These are phyloP conservation scores for Acrocephalus kingi DNA, from an alignment of 2,113 vertebrate species.

Conservation along the genomic window DNA sequence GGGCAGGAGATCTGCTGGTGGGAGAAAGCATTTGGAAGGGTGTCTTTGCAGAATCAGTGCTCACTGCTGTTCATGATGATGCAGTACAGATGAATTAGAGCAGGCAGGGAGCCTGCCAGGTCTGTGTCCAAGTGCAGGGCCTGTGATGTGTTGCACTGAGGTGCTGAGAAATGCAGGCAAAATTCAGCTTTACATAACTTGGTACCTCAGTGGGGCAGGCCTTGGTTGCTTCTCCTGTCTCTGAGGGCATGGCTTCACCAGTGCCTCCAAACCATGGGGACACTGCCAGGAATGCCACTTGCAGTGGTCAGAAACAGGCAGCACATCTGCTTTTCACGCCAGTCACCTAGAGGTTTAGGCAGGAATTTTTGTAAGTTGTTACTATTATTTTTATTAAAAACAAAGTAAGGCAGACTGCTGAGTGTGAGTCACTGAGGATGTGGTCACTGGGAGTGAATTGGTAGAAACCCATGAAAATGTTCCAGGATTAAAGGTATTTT, in stretches of 20 bases:
- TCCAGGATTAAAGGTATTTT: neutral
- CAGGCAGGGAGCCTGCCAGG: neutral
- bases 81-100: accelerated
- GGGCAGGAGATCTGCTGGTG: neutral
- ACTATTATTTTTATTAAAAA: neutral
- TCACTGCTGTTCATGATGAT: neutral
- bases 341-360: neutral
- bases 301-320: neutral
- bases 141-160: neutral
- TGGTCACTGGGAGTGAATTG: neutral
- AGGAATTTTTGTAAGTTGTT: neutral
- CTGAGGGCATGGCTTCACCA: neutral
- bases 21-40: neutral
- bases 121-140: neutral
- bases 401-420: neutral
- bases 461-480: neutral
- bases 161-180: neutral
- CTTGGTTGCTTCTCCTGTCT: neutral
- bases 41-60: neutral
- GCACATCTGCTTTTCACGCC: neutral
- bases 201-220: neutral
- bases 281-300: neutral
- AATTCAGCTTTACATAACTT: neutral
- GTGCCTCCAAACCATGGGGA: neutral
- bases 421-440: slow-evolving; percentile 8